Conservation (phyloP, 2,888 invertebrate genomes). For the Mactromeris polynyma region DNA sequence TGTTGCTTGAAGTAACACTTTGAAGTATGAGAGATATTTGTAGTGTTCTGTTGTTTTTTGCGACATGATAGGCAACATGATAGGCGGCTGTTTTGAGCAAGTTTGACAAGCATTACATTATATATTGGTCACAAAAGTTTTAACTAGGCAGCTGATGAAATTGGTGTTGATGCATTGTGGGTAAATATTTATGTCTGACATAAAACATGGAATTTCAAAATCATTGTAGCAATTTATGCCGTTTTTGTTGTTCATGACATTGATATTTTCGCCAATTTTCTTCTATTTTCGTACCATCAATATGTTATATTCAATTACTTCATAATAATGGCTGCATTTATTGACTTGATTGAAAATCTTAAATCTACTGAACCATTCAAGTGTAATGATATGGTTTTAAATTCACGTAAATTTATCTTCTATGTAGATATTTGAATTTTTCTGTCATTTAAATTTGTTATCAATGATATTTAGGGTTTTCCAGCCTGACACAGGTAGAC, state of each 20-base stretch:
- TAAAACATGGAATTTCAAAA: not conserved
- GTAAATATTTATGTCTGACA: not conserved
- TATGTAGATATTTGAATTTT: not conserved
- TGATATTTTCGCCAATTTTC: not conserved
- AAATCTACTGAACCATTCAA: not conserved
- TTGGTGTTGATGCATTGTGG: not conserved
- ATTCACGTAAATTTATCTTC: not conserved
- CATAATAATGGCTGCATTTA: not conserved
- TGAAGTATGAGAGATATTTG: not conserved
- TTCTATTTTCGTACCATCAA: not conserved
- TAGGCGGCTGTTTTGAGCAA: not conserved
- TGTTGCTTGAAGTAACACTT: not conserved
- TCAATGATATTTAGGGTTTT: not conserved
- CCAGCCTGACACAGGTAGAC: not conserved
- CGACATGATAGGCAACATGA: not conserved
- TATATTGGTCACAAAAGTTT: not conserved
- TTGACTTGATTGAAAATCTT: not conserved
- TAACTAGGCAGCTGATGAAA: not conserved
- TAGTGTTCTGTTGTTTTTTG: not conserved
- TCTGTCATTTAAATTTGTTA: not conserved
- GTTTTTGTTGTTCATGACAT: not conserved
- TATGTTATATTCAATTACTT: not conserved
- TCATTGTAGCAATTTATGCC: not conserved
- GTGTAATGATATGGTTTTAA: not conserved
- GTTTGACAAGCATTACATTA: slow-evolving; percentile 9